Evolutionary conservation across 2,888 invertebrate species (phyloP), one percentile per base, ranked within the genome.

Genomic region (Epiblema foenella): DNA sequence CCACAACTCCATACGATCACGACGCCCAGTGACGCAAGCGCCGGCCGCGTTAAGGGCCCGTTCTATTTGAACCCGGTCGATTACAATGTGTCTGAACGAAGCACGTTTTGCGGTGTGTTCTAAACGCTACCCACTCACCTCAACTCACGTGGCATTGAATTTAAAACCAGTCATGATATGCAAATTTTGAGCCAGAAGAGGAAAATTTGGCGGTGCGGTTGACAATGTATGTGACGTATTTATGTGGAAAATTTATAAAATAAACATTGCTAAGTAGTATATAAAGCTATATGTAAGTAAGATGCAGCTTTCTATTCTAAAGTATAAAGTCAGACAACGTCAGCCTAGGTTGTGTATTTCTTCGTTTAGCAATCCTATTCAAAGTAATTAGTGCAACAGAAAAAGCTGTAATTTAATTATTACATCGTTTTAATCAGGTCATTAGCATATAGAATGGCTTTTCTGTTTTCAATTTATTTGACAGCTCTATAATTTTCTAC

Each of bases 401-500:
- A 57, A 39, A 64, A 57, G 33, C 18, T 20, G 18, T 63, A 57
- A 58, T 58, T 58, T 64, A 66, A 71, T 60, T 71, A 65, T 58
- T 65, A 52, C 64, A 33, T 58, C n/a, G 42, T 52, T 59, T 64
- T 52, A 54, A 59, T 54, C 60, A 56, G 29, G 54, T 54, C 39
- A 71, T 71, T 71, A 66, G 37, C 70, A 71, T 71, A 66, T 33
- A 29, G 49, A 71, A 62, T 66, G 56, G 54, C 54, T 66, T 58
- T 66, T 71, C 66, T 62, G 70, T 71, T 71, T 71, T 71, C 70
- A 60, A 71, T 71, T 71, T 71, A 71, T 66, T 66, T 71, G 70
- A 60, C 70, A 71, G 70, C 60, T 71, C 56, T 66, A 66, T 71
- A 66, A 66, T 71, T 70, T 69, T 59, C 69, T 65, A 59, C 65